These are phyloP conservation scores for Actinostola sp. DNA, from an alignment of 92 coral and sea anemone species.

Conservation along the genomic window DNA sequence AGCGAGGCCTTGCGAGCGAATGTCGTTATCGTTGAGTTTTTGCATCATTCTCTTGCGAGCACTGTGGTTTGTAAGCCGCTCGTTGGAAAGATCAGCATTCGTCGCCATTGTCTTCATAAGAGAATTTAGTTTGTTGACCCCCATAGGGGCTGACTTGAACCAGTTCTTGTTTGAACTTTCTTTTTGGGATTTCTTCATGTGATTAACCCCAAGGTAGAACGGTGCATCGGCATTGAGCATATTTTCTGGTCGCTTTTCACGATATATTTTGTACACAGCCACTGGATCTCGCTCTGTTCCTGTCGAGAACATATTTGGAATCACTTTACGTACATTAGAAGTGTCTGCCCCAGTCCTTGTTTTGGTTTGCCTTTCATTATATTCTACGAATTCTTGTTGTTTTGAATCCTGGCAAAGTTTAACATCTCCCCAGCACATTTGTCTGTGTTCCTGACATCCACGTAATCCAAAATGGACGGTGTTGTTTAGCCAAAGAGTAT, in stretches of 20 bases:
- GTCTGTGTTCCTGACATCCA: conserved; percentile 50
- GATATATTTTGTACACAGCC: conserved; percentile 48
- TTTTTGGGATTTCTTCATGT: conserved; percentile 28
- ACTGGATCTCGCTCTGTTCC: conserved; percentile 58
- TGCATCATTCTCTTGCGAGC: no score
- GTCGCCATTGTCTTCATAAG: conserved; percentile 50
- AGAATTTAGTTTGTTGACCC: conserved; percentile 44
- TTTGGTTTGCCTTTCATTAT: conserved; percentile 56
- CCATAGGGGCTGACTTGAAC: conserved; percentile 53
- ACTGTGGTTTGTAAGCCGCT: no score
- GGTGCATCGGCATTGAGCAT: conserved; percentile 44
- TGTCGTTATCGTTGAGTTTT: no score
- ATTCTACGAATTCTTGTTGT: conserved; percentile 25
- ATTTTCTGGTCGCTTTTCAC: conserved; percentile 46
- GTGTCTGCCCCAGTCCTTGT: conserved; percentile 47
- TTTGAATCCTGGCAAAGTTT: conserved; percentile 27
- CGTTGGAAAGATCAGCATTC: conserved; percentile 24
- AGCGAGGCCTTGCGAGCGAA: no score
- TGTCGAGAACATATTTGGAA: conserved; percentile 47
- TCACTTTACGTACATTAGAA: conserved; percentile 35
- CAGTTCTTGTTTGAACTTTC: conserved; percentile 40
- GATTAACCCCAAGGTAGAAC: conserved; percentile 51
- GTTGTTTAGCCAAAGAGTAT: conserved; percentile 59
- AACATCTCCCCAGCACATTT: conserved; percentile 58
- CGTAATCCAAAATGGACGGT: conserved; percentile 47